These are phyloP conservation scores for Lycaena phlaeas DNA, from an alignment of 2,888 invertebrate genomes.

Conservation along the genomic window DNA sequence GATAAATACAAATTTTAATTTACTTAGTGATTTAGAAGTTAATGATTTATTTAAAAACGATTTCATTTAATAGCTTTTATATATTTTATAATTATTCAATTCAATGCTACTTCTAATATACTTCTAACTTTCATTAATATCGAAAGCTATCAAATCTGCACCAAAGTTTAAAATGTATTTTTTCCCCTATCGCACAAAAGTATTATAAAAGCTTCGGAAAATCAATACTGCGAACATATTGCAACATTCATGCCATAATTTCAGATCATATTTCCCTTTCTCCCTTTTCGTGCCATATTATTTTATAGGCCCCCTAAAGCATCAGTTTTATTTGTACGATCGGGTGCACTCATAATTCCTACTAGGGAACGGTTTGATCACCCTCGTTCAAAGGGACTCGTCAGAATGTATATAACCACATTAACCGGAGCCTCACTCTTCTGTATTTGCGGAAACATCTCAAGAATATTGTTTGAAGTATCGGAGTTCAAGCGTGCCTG, in stretches of 20 bases:
- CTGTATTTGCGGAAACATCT: slow-evolving; percentile 27
- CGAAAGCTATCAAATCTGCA: too few relatives aligned
- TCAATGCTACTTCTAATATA: too few relatives aligned
- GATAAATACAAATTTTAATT: too few relatives aligned
- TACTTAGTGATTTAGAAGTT: too few relatives aligned
- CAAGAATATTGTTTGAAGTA: slow-evolving; percentile 34
- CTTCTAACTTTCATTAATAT: too few relatives aligned
- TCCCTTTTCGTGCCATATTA: slow-evolving; percentile 3
- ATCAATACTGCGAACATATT: too few relatives aligned
- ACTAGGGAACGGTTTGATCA: slow-evolving; percentile 38
- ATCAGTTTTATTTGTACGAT: slow-evolving; percentile 41
- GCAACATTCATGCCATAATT: not conserved
- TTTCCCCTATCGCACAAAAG: too few relatives aligned
- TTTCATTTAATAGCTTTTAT: too few relatives aligned
- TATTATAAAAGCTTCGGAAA: too few relatives aligned
- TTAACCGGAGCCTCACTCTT: slow-evolving; percentile 26
- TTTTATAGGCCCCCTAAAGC: slow-evolving; percentile 5
- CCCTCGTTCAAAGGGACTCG: slow-evolving; percentile 35
- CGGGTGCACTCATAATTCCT: slow-evolving; percentile 43
- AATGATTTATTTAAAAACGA: too few relatives aligned
- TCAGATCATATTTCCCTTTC: not conserved
- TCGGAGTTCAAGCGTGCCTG: slow-evolving; percentile 38
- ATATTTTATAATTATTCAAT: too few relatives aligned
- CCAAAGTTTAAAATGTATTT: too few relatives aligned
- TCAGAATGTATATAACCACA: slow-evolving; percentile 30